Conservation (phyloP, 2,113 vertebrate genomes). For the Rattus rattus region DNA sequence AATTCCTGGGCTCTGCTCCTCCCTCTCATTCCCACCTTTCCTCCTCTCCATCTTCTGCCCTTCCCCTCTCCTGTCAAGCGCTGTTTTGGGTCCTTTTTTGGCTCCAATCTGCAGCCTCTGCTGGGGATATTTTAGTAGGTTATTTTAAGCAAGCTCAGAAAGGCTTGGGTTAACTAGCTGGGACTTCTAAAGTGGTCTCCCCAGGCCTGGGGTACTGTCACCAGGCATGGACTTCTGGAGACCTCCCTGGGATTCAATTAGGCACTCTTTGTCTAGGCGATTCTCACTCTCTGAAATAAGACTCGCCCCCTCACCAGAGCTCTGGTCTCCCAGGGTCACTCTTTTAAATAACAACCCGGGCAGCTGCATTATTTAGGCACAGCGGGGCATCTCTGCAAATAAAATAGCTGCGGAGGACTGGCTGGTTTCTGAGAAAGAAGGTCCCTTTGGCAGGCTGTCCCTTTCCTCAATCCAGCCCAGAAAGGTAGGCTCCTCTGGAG, state of each 20-base stretch:
- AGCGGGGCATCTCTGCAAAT: conserved; percentile 69
- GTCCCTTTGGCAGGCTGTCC: conserved; percentile 6
- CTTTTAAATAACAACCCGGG: conserved; percentile 75
- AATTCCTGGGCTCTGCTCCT: background rate
- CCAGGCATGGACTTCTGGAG: background rate
- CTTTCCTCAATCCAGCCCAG: background rate
- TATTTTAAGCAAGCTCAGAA: background rate
- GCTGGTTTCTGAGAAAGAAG: conserved; percentile 19
- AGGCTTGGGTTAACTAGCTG: background rate
- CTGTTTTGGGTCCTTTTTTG: background rate
- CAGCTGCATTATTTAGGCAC: conserved; percentile 58
- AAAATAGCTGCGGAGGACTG: conserved; percentile 57
- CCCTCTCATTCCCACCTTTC: accelerated
- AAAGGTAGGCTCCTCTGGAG: background rate
- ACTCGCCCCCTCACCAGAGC: background rate
- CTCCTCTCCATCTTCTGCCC: background rate
- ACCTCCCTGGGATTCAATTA: conserved; percentile 10
- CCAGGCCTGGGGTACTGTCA: background rate
- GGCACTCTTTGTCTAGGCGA: background rate
- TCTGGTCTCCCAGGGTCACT: conserved; percentile 67
- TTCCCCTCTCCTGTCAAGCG: background rate
- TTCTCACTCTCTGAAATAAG: background rate
- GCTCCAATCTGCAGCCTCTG: background rate
- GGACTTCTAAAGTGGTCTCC: background rate
- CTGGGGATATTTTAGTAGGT: background rate